These are phyloP conservation scores for Oophaga sylvatica DNA, from an alignment of 2,797 vertebrate genomes.

Conservation along the genomic window DNA sequence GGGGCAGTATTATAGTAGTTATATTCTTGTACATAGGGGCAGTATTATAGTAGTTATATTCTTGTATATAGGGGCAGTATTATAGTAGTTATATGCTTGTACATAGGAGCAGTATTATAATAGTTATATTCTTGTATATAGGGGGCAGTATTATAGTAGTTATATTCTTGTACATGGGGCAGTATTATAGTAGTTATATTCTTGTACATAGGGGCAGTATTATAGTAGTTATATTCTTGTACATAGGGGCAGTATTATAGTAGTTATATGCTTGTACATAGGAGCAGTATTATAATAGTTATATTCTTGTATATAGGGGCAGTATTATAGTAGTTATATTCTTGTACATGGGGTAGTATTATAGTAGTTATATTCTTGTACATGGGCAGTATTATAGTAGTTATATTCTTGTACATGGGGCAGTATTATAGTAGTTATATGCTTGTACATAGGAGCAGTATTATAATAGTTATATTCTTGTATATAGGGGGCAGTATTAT, in stretches of 20 bases:
- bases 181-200: constrained; percentile 12
- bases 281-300: not conserved
- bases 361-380: not conserved
- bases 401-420: not conserved
- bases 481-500: not conserved
- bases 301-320: not conserved
- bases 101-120: not conserved
- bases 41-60: constrained; percentile 4
- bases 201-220: not conserved
- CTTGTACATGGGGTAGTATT: not conserved
- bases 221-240: not conserved
- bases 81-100: not conserved
- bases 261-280: constrained; percentile 1
- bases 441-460: not conserved
- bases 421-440: not conserved
- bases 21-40: not conserved
- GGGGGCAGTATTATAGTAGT: constrained; percentile 1
- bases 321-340: not conserved
- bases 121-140: not conserved
- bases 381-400: not conserved
- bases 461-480: not conserved
- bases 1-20: not conserved
- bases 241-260: constrained; percentile 4
- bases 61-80: not conserved
- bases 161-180: not conserved